phyloP scores from a whole-genome alignment of 2,888 invertebrate species.

The Pyrocoelia pectoralis region DNA sequence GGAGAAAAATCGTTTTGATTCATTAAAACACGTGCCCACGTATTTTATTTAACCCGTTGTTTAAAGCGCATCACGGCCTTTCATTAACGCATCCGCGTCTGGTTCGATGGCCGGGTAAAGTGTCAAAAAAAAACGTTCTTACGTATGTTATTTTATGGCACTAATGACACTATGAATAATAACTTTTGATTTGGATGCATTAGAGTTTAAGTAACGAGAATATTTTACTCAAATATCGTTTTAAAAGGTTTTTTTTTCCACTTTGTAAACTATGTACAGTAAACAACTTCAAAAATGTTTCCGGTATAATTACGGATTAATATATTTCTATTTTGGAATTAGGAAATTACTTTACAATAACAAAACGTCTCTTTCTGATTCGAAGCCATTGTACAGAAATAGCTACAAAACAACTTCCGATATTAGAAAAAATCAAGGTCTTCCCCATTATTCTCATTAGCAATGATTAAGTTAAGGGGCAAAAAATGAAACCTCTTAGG shows the following conservation, averaged over 20 bases:
- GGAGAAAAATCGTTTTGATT: constrained; percentile 8
- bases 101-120: constrained; percentile 30
- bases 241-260: neutral
- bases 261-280: neutral
- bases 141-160: constrained; percentile 5
- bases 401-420: too few species aligned
- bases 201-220: neutral
- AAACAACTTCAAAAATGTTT: neutral
- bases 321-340: neutral
- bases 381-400: too few species aligned
- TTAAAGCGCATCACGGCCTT: constrained; percentile 31
- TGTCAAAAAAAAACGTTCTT: neutral
- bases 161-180: constrained; percentile 9
- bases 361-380: too few species aligned
- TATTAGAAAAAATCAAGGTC: too few species aligned
- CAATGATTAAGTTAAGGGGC: too few species aligned
- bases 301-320: neutral
- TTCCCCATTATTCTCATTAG: too few species aligned
- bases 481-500: too few species aligned
- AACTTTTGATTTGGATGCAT: constrained; percentile 4
- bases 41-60: constrained; percentile 26
- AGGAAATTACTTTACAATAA: too few species aligned
- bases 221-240: neutral
- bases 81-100: constrained; percentile 33
- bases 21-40: constrained; percentile 24